These are phyloP conservation scores for Portunus trituberculatus DNA, from an alignment of 1,140 invertebrate genomes.

Conservation along the genomic window DNA sequence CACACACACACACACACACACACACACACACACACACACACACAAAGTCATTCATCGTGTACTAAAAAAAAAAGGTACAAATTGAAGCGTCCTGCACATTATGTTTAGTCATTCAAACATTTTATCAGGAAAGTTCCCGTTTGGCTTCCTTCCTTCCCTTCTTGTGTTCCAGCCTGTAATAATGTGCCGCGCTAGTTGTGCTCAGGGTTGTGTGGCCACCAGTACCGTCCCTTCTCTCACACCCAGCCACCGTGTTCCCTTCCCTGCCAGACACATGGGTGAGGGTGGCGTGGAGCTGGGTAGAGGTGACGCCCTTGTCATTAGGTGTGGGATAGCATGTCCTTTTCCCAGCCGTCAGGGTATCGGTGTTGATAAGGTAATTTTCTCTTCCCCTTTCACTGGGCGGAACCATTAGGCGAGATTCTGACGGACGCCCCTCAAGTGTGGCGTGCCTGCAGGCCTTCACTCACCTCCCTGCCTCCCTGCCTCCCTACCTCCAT, in stretches of 20 bases:
- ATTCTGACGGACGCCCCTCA: neutral
- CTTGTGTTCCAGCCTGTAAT: neutral
- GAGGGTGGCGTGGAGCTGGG: neutral
- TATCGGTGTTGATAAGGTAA: neutral
- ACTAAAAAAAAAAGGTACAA: no score
- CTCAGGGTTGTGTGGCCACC: neutral
- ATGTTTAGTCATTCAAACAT: no score
- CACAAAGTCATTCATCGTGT: no score
- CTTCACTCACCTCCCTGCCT: neutral
- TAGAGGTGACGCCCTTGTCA: neutral
- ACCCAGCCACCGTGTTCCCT: neutral
- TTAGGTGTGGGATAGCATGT: neutral
- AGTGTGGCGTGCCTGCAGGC: neutral
- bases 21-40: no score
- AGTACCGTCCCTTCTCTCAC: neutral
- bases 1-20: no score
- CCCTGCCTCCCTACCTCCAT: neutral
- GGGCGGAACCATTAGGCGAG: constrained; percentile 3
- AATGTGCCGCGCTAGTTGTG: neutral
- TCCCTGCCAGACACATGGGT: neutral
- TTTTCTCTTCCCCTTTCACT: constrained; percentile 5
- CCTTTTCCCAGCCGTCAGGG: neutral
- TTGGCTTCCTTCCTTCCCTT: no score
- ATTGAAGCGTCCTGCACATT: no score
- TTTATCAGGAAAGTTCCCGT: no score